These are phyloP conservation scores for Portevinia maculata DNA, from an alignment of 2,888 invertebrate genomes.

Conservation along the genomic window DNA sequence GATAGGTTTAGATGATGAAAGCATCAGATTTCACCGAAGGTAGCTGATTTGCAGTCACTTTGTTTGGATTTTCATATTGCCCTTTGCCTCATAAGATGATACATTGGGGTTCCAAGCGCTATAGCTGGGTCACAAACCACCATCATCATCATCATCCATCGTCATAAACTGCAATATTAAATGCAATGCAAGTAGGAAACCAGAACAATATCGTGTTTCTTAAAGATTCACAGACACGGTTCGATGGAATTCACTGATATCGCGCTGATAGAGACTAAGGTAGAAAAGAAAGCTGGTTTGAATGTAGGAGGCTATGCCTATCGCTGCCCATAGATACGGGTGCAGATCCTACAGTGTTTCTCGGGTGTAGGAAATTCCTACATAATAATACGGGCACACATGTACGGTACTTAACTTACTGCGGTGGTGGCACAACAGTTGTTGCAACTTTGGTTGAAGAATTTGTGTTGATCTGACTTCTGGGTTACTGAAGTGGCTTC, in stretches of 20 bases:
- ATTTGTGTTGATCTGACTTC: slow-evolving; percentile 39
- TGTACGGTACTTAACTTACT: slow-evolving; percentile 47
- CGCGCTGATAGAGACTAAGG: slow-evolving; percentile 54
- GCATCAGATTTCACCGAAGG: slow-evolving; percentile 41
- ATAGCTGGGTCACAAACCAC: slow-evolving; percentile 37
- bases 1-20: slow-evolving; percentile 47
- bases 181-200: slow-evolving; percentile 65
- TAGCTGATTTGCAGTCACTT: slow-evolving; percentile 21
- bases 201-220: slow-evolving; percentile 67
- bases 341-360: slow-evolving; percentile 26
- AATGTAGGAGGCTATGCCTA: slow-evolving; percentile 57
- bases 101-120: slow-evolving; percentile 9
- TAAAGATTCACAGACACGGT: slow-evolving; percentile 68
- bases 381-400: slow-evolving; percentile 60
- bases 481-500: slow-evolving; percentile 53
- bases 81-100: slow-evolving; percentile 35
- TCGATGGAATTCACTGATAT: slow-evolving; percentile 65
- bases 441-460: slow-evolving; percentile 45
- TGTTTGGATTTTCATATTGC: slow-evolving; percentile 12
- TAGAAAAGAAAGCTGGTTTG: slow-evolving; percentile 28
- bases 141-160: slow-evolving; percentile 38
- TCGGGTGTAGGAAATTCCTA: slow-evolving; percentile 57
- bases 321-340: slow-evolving; percentile 32
- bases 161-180: slow-evolving; percentile 54
- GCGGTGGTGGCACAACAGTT: slow-evolving; percentile 45